These are phyloP conservation scores for Matsumyia berberina DNA, from an alignment of 2,888 invertebrate genomes.

Conservation along the genomic window DNA sequence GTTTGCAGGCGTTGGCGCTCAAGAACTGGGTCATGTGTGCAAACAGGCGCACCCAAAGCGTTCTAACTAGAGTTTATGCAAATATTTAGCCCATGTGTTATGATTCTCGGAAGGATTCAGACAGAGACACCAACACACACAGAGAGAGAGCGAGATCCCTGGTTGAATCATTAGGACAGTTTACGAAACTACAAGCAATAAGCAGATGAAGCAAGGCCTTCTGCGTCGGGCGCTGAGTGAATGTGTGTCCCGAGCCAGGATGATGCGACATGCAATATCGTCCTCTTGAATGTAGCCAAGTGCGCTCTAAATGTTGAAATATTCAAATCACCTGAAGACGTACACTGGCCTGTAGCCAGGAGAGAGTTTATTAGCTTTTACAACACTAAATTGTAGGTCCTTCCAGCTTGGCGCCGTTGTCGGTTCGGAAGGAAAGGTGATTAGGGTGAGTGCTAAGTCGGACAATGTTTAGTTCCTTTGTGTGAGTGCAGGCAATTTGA, in stretches of 20 bases:
- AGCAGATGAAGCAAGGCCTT: slow-evolving; percentile 42
- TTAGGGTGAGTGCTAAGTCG: slow-evolving; percentile 17
- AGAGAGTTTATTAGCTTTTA: slow-evolving; percentile 65
- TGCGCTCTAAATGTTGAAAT: slow-evolving; percentile 58
- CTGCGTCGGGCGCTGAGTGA: slow-evolving; percentile 31
- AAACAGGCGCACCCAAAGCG: slow-evolving; percentile 30
- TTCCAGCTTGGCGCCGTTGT: background rate
- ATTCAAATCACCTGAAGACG: slow-evolving; percentile 72
- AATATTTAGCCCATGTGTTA: slow-evolving; percentile 73
- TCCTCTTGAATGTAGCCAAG: slow-evolving; percentile 43
- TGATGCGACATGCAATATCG: slow-evolving; percentile 60
- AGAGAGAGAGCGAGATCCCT: slow-evolving; percentile 21
- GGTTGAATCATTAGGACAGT: slow-evolving; percentile 68
- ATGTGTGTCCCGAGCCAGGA: slow-evolving; percentile 45
- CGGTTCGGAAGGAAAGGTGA: slow-evolving; percentile 19
- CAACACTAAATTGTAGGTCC: slow-evolving; percentile 36
- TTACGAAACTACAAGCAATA: slow-evolving; percentile 62
- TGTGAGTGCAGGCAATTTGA: slow-evolving; percentile 13
- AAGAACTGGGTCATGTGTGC: slow-evolving; percentile 65
- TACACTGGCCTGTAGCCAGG: slow-evolving; percentile 33
- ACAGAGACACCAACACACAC: background rate
- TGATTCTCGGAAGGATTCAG: slow-evolving; percentile 52
- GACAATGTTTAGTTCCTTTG: slow-evolving; percentile 1
- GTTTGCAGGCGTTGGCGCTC: slow-evolving; percentile 6
- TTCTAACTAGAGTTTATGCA: slow-evolving; percentile 60